phyloP scores from a whole-genome alignment of 2,888 invertebrate species.

The Syritta pipiens region DNA sequence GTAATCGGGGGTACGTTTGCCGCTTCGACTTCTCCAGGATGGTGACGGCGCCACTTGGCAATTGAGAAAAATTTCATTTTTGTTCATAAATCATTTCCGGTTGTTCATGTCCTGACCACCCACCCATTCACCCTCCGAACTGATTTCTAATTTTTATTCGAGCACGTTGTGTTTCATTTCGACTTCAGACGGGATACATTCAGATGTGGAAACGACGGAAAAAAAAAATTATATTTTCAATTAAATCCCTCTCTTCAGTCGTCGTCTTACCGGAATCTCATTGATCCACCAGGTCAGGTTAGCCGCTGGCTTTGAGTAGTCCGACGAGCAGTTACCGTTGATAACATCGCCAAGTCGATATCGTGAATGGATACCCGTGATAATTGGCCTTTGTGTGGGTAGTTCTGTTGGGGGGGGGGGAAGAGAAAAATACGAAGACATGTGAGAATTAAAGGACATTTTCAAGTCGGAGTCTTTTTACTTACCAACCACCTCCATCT shows the following conservation, averaged over 20 bases:
- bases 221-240: constrained; percentile 34
- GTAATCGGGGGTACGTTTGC: constrained; percentile 25
- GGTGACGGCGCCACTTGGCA: constrained; percentile 50
- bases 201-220: not conserved
- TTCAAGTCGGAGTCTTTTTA: constrained; percentile 18
- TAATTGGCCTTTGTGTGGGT: constrained; percentile 80
- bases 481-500: constrained; percentile 79
- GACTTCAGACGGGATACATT: constrained; percentile 1
- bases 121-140: constrained; percentile 8
- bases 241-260: constrained; percentile 5
- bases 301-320: constrained; percentile 81
- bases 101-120: constrained; percentile 51
- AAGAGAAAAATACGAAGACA: constrained; percentile 12
- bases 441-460: not conserved
- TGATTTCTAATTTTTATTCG: constrained; percentile 59
- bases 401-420: constrained; percentile 76
- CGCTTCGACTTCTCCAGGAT: no score
- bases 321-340: constrained; percentile 81
- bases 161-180: constrained; percentile 15
- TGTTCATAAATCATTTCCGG: constrained; percentile 69
- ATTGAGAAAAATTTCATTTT: constrained; percentile 62
- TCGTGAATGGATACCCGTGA: constrained; percentile 80
- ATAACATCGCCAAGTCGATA: constrained; percentile 81
- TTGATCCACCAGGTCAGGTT: constrained; percentile 83
- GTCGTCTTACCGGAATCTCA: constrained; percentile 77